A percentile compares a stretch with the other conserved stretches of the same genome.
phyloP scores from a whole-genome alignment of 2,113 vertebrate species.

The Neopipo cinnamomea region DNA sequence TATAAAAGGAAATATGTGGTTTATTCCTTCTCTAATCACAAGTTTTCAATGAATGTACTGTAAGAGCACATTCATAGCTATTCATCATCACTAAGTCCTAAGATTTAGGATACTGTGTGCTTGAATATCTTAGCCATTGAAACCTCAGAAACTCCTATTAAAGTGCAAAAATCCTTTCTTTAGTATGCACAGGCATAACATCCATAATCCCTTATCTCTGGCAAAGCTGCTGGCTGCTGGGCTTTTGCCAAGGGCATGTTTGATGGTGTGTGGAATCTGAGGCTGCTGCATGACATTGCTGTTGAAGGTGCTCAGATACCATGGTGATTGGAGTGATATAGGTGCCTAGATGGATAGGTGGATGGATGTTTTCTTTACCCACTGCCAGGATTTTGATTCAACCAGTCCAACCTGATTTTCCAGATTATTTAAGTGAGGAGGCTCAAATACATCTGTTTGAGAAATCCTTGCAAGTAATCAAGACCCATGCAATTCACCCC shows the following conservation, averaged over 20 bases:
- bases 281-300: slow-evolving; percentile 48
- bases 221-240: slow-evolving; percentile 57
- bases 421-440: slow-evolving; percentile 76
- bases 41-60: background rate
- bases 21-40: slow-evolving; percentile 31
- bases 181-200: slow-evolving; percentile 61
- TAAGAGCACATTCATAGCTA: slow-evolving; percentile 11
- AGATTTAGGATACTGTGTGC: slow-evolving; percentile 50
- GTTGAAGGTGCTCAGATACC: slow-evolving; percentile 23
- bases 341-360: background rate
- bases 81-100: slow-evolving; percentile 20
- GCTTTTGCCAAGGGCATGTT: slow-evolving; percentile 68
- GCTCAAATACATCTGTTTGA: slow-evolving; percentile 69
- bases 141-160: slow-evolving; percentile 38
- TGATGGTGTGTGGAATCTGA: slow-evolving; percentile 64
- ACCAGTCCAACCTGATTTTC: slow-evolving; percentile 76
- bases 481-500: slow-evolving; percentile 62
- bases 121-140: slow-evolving; percentile 40
- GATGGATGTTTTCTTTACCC: slow-evolving; percentile 61
- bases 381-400: slow-evolving; percentile 69
- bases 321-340: background rate
- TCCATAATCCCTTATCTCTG: slow-evolving; percentile 73
- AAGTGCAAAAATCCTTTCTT: slow-evolving; percentile 62
- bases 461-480: slow-evolving; percentile 68
- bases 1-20: slow-evolving; percentile 6